Conservation (phyloP, 2,797 vertebrate genomes). For the Tympanoctomys barrerae region DNA sequence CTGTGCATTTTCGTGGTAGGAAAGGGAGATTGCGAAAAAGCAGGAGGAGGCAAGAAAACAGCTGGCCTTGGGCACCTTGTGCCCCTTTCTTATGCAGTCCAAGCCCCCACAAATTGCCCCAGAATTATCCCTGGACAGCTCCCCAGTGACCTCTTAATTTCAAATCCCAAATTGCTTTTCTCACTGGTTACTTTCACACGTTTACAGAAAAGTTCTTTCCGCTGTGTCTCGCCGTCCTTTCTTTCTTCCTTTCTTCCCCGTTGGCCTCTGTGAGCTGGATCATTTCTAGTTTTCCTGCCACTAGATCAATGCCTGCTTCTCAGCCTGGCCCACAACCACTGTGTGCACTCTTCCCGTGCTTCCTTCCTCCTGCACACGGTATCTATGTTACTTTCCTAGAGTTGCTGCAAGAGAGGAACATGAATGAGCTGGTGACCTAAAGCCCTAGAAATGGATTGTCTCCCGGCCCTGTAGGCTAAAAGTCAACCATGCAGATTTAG, state of each 20-base stretch:
- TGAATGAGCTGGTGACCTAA: neutral
- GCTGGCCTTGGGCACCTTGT: too few species aligned
- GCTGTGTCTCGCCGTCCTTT: neutral
- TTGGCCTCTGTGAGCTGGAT: neutral
- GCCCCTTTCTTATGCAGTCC: too few species aligned
- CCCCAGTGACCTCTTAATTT: neutral
- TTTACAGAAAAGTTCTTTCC: neutral
- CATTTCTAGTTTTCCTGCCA: neutral
- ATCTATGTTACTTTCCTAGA: neutral
- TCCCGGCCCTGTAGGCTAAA: neutral
- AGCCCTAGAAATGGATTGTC: neutral
- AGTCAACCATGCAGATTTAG: neutral
- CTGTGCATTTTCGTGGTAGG: rapidly evolving
- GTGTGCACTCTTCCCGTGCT: neutral
- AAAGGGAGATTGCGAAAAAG: neutral
- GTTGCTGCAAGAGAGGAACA: neutral
- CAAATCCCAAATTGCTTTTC: neutral
- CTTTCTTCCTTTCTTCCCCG: neutral
- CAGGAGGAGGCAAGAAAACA: rapidly evolving
- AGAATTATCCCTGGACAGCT: neutral
- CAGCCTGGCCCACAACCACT: too few species aligned
- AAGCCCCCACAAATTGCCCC: neutral
- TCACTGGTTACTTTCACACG: neutral
- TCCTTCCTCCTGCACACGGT: neutral
- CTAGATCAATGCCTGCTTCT: neutral